Percentiles rank a stretch among this genome's conserved stretches.
phyloP scores from a whole-genome alignment of 2,797 vertebrate genomes.

The Amniataba percoides region DNA sequence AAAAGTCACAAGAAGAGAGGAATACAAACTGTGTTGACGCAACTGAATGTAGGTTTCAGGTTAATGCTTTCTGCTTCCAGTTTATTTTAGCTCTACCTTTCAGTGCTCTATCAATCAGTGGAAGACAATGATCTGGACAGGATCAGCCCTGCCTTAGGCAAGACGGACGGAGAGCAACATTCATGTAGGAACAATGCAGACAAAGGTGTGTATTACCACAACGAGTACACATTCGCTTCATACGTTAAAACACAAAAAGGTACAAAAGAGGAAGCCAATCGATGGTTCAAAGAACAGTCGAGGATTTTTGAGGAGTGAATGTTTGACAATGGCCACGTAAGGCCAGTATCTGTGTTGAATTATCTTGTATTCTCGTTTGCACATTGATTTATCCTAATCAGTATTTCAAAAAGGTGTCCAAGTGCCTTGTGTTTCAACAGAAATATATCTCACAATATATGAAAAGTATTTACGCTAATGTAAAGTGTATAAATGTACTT shows the following conservation, averaged over 20 bases:
- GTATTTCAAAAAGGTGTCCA: conserved; percentile 71
- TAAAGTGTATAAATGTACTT: conserved; percentile 66
- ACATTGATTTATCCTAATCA: conserved; percentile 71
- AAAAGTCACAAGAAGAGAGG: conserved; percentile 22
- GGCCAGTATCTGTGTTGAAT: conserved; percentile 67
- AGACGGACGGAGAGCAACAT: conserved; percentile 21
- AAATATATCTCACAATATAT: conserved; percentile 65
- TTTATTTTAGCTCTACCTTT: conserved; percentile 9
- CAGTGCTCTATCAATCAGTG: conserved; percentile 21
- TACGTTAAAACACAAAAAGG: conserved; percentile 8
- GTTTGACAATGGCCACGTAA: conserved; percentile 73
- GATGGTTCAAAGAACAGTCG: neutral
- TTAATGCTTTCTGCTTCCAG: conserved; percentile 10
- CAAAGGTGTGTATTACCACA: conserved; percentile 59
- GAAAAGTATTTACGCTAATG: conserved; percentile 63
- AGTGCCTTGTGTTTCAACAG: conserved; percentile 81
- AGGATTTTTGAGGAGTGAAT: conserved; percentile 18
- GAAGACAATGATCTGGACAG: conserved; percentile 72
- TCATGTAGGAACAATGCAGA: conserved; percentile 15
- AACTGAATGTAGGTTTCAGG: conserved; percentile 55
- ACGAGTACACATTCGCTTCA: conserved; percentile 60
- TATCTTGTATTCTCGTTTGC: conserved; percentile 71
- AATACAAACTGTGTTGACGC: conserved; percentile 27
- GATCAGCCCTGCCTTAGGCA: conserved; percentile 60
- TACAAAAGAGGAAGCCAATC: conserved; percentile 29